Evolutionary conservation across 1,140 invertebrate species (phyloP), one percentile per base, ranked within the genome.

Genomic region (Bombus haemorrhoidalis): DNA sequence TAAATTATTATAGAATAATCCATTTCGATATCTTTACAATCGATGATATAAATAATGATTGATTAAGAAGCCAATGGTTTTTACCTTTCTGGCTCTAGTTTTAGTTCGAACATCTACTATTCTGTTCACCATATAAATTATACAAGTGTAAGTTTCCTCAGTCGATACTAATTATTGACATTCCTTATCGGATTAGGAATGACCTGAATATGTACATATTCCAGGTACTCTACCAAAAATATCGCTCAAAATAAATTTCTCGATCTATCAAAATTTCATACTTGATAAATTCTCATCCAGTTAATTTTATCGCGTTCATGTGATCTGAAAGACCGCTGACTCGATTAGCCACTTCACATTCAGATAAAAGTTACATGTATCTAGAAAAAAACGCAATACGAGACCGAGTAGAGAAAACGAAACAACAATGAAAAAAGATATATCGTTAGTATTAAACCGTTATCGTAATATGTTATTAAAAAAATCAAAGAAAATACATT

Each of bases 191-290:
- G 9, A 6, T 57, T 76, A 22, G 32, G 28, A 47, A 18, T 68
- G 62, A 68, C 62, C 34, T 3, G 43, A 76, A 39, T 53, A 28
- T 28, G 28, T 34, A 18, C 28, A n/a, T 47, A 9, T 57, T 68
- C 73, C 12, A 68, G 10, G 34, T 53, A 68, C 25, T 32, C 53
- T 25, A 68, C 25, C 28, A 25, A 84, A 71, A 47, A 22, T 22
- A 6, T 28, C 34, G 22, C n/a, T 71, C 6, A n/a, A 79, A 84
- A 71, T 71, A 79, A 79, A 72, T 84, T 32, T 57, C 1, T n/a
- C 41, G 15, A 79, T 72, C 75, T 53, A 84, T 84, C 75, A 15
- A 71, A 72, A 32, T 71, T 53, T 71, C 41, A 59, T 75, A 79
- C 25, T 22, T 39, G 3, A 9, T 25, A 10, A 2, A 18, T 37